Conservation (phyloP, 2,888 invertebrate genomes). For the Schizaphis graminum region DNA sequence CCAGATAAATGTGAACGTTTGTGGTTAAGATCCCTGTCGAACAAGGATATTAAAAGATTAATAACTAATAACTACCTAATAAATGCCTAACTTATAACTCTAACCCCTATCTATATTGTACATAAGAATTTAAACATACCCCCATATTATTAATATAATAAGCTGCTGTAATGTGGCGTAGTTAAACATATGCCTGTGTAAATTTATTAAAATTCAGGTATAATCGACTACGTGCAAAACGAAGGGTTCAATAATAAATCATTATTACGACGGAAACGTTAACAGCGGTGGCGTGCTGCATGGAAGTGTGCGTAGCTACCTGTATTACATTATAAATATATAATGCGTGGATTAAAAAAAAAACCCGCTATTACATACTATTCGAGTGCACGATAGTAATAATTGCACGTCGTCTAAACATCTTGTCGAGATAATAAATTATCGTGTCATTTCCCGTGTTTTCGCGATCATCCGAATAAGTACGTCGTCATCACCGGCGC, state of each 20-base stretch:
- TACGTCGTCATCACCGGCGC: neutral
- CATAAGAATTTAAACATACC: neutral
- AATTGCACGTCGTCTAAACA: constrained; percentile 10
- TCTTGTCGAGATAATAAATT: constrained; percentile 16
- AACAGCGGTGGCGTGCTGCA: neutral
- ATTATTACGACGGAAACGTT: neutral
- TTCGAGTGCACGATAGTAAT: neutral
- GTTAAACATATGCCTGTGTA: neutral
- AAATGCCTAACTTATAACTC: neutral
- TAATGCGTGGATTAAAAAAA: neutral
- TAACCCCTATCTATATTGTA: neutral
- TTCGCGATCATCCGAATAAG: constrained; percentile 4
- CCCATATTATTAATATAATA: neutral
- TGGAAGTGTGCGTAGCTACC: neutral
- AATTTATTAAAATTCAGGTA: neutral
- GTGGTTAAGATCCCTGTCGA: neutral
- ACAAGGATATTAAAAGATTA: neutral
- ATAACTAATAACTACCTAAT: neutral
- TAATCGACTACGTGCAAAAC: neutral
- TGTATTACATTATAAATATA: neutral
- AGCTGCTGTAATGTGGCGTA: neutral
- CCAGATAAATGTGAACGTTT: neutral
- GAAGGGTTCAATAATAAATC: neutral
- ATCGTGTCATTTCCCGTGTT: constrained; percentile 48
- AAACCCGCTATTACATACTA: neutral